phyloP scores from a whole-genome alignment of 2,113 vertebrate species.

The Ovis canadensis region DNA sequence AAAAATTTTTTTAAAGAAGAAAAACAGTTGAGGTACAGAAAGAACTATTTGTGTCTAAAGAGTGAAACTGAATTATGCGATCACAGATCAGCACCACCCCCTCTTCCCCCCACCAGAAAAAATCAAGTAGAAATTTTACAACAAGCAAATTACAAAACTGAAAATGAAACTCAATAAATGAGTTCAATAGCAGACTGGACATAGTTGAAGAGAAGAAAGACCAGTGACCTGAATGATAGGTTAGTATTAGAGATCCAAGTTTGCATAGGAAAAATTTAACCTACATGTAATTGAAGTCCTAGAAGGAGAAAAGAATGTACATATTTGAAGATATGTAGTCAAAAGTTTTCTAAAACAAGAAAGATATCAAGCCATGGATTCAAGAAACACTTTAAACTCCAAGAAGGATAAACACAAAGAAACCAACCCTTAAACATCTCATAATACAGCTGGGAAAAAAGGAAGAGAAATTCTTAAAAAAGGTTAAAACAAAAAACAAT shows the following conservation, averaged over 20 bases:
- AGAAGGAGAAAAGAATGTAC: not conserved
- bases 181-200: not conserved
- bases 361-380: not conserved
- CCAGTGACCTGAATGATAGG: not conserved
- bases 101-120: not conserved
- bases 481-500: not conserved
- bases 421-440: not conserved
- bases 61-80: not conserved
- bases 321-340: not conserved
- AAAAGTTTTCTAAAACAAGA: not conserved
- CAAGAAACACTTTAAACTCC: not conserved
- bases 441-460: not conserved
- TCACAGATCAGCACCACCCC: not conserved
- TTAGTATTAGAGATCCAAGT: not conserved
- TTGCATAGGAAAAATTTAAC: not conserved
- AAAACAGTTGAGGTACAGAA: not conserved
- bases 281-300: not conserved
- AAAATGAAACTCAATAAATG: not conserved
- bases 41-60: not conserved
- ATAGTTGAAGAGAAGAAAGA: not conserved
- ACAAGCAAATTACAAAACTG: not conserved
- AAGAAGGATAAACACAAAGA: not conserved
- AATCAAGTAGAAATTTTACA: not conserved
- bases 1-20: not conserved
- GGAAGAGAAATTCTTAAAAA: not conserved